A percentile compares a stretch with the other conserved stretches of the same genome.
phyloP scores from a whole-genome alignment of 2,113 vertebrate genomes.

The Mellivora capensis region DNA sequence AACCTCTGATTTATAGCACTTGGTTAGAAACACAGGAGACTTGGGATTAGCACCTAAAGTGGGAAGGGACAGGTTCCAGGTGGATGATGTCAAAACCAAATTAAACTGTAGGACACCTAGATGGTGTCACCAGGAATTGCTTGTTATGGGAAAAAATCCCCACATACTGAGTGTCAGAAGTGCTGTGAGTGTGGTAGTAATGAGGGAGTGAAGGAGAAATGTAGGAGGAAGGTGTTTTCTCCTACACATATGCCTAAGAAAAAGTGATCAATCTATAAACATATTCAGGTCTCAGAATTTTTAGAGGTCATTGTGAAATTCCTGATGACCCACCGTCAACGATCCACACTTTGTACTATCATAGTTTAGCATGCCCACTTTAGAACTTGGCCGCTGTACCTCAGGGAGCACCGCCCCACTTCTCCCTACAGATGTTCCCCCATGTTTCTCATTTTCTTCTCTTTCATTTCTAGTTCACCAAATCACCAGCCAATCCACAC shows the following conservation, averaged over 20 bases:
- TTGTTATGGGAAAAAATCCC: no score
- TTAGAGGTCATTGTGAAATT: not conserved
- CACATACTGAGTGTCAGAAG: not conserved
- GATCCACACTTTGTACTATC: not conserved
- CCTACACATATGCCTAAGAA: not conserved
- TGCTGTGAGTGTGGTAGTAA: not conserved
- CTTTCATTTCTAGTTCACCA: not conserved
- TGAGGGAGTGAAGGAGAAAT: not conserved
- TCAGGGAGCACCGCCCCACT: not conserved
- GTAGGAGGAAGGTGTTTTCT: not conserved
- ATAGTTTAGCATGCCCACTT: not conserved
- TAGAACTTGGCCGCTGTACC: not conserved
- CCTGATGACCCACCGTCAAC: not conserved
- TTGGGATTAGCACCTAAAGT: not conserved
- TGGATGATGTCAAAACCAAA: not conserved
- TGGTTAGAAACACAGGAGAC: not conserved
- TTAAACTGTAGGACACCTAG: not conserved
- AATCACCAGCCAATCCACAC: not conserved
- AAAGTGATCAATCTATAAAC: not conserved
- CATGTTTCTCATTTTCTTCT: not conserved
- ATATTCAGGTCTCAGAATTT: not conserved
- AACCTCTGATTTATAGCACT: not conserved
- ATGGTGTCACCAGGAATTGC: not conserved
- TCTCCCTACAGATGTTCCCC: no score
- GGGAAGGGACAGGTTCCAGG: not conserved